A percentile compares a stretch with the other conserved stretches of the same genome.
These are phyloP conservation scores for Cheilosia scutellata DNA, from an alignment of 2,888 invertebrate species.

Conservation along the genomic window DNA sequence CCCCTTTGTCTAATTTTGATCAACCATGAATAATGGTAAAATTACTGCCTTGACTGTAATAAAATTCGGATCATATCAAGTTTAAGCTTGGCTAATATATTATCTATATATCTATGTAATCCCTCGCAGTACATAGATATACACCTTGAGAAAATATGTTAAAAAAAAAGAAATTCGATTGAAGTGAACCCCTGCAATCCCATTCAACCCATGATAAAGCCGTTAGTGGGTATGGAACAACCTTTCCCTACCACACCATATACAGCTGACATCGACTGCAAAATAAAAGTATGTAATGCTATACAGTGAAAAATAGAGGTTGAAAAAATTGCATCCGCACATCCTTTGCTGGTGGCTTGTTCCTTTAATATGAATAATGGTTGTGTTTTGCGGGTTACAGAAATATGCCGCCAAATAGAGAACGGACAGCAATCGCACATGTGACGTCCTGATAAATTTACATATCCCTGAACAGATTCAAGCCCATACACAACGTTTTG, in stretches of 20 bases:
- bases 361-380: constrained; percentile 63
- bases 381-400: constrained; percentile 56
- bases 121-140: constrained; percentile 17
- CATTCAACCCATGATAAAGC: neutral
- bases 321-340: constrained; percentile 53
- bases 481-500: constrained; percentile 23
- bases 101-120: too few species aligned
- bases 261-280: constrained; percentile 50
- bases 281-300: constrained; percentile 26
- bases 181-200: constrained; percentile 5
- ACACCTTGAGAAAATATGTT: constrained; percentile 5
- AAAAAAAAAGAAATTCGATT: constrained; percentile 22
- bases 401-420: constrained; percentile 64
- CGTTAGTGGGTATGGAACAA: constrained; percentile 2
- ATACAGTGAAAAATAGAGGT: constrained; percentile 3
- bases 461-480: constrained; percentile 61
- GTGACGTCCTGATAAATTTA: constrained; percentile 70
- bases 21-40: too few species aligned
- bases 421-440: constrained; percentile 61
- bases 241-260: constrained; percentile 21
- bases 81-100: constrained; percentile 22
- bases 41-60: constrained; percentile 6
- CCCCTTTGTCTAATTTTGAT: too few species aligned
- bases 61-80: constrained; percentile 12
- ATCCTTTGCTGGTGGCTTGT: constrained; percentile 59